These are phyloP conservation scores for Paramormyrops hopkinsi DNA, from an alignment of 2,797 vertebrate species.

Conservation along the genomic window DNA sequence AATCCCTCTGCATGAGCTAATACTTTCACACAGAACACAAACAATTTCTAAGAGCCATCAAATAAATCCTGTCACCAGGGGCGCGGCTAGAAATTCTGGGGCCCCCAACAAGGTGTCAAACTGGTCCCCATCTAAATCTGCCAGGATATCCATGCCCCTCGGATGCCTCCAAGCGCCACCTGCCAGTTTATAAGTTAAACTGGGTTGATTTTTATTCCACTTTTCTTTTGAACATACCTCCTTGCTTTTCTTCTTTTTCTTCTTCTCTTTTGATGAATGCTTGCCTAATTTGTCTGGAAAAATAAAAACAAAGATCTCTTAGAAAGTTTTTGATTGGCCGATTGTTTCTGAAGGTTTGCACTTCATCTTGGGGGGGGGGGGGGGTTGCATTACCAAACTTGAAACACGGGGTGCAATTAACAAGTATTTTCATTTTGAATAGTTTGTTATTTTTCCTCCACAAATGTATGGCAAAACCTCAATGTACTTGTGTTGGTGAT, in stretches of 20 bases:
- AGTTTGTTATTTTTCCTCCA: background rate
- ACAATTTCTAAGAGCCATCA: background rate
- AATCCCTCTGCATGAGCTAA: background rate
- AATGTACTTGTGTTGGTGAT: background rate
- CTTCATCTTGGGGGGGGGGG: background rate
- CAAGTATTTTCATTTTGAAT: background rate
- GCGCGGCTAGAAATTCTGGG: background rate
- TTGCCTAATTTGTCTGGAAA: conserved; percentile 58
- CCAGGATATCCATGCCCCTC: background rate
- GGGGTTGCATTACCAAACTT: background rate
- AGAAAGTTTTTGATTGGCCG: background rate
- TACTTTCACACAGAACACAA: background rate
- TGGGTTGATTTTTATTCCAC: background rate
- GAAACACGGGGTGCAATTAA: background rate
- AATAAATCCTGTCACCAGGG: background rate
- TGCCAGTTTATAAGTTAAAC: background rate
- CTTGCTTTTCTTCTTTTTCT: conserved; percentile 69
- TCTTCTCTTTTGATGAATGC: conserved; percentile 61
- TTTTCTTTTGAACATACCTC: conserved; percentile 54
- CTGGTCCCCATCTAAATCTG: background rate
- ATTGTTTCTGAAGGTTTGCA: background rate
- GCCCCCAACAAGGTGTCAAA: background rate
- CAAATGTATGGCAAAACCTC: background rate
- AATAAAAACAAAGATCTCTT: background rate
- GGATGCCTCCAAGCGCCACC: background rate